Base-by-base conservation (phyloP, 1,140 invertebrate genomes). In the Zaprionus camerounensis region DNA sequence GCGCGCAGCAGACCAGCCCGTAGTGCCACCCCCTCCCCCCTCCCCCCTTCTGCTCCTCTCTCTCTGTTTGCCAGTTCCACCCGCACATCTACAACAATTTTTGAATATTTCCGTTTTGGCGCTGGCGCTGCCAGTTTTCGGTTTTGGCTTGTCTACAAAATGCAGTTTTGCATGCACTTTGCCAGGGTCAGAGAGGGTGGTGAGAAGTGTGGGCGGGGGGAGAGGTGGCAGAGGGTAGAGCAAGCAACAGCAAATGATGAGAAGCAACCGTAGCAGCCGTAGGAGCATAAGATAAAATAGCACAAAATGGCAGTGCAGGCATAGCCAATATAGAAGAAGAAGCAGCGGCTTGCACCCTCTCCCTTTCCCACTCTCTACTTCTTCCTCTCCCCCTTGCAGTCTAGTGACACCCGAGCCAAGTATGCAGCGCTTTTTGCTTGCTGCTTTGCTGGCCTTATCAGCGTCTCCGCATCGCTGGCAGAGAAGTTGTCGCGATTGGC, bases 101-200 rank as follows among this genome's bases (percentile, higher is more conserved):
- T 85, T 84, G 85, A 90, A 90, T 90, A 90, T 90, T 90, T 90
- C 85, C 85, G 85, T 83, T 83, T 86, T 86, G 79, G 46, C 41
- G 56, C 31, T 34, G 28, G 36, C 11, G 82, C 76, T 85, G 83
- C 70, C 80, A 88, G 77, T 83, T 88, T 87, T 82, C 63, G 78
- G 77, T 73, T 82, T 80, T 65, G 72, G 61, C 67, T 86, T 82
- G 82, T 81, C 77, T 84, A 88, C 84, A 79, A 88, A 88, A 88
- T 88, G 85, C 85, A 88, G 81, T 90, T 88, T 88, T 85, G 79
- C 81, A 84, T 90, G 85, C 85, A 90, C 81, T 88, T 90, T 57
- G 46, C 64, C 28, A 41, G 44, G 36, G 38, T 38, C 70, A 56
- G 59, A 65, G 57, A 57, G 38, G 36, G 31, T 17, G 28, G 3